These are phyloP conservation scores for Spondyliosoma cantharus DNA, from an alignment of 2,797 vertebrate genomes.

Conservation along the genomic window DNA sequence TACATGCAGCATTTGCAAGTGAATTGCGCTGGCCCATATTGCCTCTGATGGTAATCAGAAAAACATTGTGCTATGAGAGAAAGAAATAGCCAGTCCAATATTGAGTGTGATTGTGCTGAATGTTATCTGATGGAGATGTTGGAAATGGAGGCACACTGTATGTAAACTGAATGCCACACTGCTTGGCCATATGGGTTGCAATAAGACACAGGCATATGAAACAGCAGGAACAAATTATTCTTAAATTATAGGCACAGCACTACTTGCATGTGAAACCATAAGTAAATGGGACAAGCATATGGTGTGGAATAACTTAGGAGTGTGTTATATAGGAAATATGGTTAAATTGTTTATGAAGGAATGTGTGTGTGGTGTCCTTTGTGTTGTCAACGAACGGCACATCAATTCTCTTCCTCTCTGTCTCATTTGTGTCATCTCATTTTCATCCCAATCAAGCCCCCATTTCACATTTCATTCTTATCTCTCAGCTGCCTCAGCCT, in stretches of 20 bases:
- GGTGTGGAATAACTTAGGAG: constrained; percentile 74
- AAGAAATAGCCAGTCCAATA: constrained; percentile 78
- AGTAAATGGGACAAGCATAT: constrained; percentile 77
- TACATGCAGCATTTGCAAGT: constrained; percentile 80
- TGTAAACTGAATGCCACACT: constrained; percentile 75
- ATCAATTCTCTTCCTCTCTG: constrained; percentile 63
- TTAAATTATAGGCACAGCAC: constrained; percentile 76
- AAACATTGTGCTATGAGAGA: constrained; percentile 73
- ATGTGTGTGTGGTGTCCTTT: constrained; percentile 62
- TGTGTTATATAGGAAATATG: constrained; percentile 60
- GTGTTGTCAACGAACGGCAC: constrained; percentile 63
- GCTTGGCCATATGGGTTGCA: constrained; percentile 76
- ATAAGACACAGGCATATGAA: constrained; percentile 76
- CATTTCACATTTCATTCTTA: constrained; percentile 71
- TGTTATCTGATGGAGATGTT: constrained; percentile 81
- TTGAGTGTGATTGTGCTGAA: constrained; percentile 78
- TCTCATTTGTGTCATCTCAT: constrained; percentile 76
- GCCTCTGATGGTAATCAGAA: constrained; percentile 79
- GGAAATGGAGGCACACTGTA: constrained; percentile 69
- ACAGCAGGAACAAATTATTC: constrained; percentile 82
- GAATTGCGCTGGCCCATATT: constrained; percentile 79
- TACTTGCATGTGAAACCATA: constrained; percentile 65
- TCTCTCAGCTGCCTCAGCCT: constrained; percentile 61
- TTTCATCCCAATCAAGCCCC: constrained; percentile 75
- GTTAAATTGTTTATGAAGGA: constrained; percentile 74